These are phyloP conservation scores for Cantharis rustica DNA, from an alignment of 2,888 invertebrate species.

Conservation along the genomic window DNA sequence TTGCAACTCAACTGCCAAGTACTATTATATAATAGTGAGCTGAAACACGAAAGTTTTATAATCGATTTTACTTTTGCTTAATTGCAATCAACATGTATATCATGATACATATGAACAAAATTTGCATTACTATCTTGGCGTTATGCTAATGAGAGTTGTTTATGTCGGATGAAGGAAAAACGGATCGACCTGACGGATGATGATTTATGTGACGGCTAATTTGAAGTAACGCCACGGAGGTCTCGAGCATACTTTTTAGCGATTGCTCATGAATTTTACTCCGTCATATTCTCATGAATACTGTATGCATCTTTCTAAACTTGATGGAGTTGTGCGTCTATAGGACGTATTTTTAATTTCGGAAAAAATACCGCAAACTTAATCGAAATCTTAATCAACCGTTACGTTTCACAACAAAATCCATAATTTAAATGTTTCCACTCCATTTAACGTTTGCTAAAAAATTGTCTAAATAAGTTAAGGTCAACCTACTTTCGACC, in stretches of 20 bases:
- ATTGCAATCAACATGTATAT: conserved; percentile 4
- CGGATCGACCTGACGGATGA: conserved; percentile 30
- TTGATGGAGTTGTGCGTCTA: conserved; percentile 16
- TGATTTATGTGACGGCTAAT: conserved; percentile 32
- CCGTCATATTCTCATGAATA: conserved; percentile 19
- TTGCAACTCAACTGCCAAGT: not conserved
- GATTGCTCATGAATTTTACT: conserved; percentile 23
- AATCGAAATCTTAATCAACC: not conserved
- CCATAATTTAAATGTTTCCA: not conserved
- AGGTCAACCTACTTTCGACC: not conserved
- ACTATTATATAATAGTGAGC: not conserved
- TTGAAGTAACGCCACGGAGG: conserved; percentile 23
- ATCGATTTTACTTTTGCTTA: not conserved
- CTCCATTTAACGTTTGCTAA: not conserved
- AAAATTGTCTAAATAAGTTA: not conserved
- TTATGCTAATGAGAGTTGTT: conserved; percentile 28
- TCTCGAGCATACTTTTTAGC: conserved; percentile 18
- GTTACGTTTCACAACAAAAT: not conserved
- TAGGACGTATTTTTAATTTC: not conserved
- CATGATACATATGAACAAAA: conserved; percentile 4
- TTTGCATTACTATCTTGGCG: conserved; percentile 9
- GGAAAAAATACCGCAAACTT: not conserved
- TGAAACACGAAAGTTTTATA: not conserved
- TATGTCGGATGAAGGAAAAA: conserved; percentile 26
- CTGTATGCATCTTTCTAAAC: conserved; percentile 12